These are phyloP conservation scores for Enteromius paludinosus DNA, from an alignment of 2,797 vertebrate genomes.

Conservation along the genomic window DNA sequence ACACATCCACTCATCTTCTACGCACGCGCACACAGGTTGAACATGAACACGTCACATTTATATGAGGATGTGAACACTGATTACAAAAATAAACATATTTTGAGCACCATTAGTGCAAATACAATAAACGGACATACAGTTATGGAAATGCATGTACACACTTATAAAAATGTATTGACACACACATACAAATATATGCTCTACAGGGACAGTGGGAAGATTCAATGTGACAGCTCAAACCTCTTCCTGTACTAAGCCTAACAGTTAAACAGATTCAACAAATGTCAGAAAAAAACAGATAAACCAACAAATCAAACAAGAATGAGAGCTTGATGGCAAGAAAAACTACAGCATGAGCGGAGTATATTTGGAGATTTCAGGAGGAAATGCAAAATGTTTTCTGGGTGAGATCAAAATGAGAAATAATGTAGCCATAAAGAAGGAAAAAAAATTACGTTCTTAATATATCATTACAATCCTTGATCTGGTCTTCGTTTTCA, in stretches of 20 bases:
- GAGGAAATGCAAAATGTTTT: constrained; percentile 2
- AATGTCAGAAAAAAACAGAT: constrained; percentile 24
- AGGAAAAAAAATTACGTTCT: background rate
- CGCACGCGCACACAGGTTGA: background rate
- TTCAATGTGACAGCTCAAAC: constrained; percentile 21
- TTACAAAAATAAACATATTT: constrained; percentile 43
- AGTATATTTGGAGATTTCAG: background rate
- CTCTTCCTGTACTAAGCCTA: constrained; percentile 12
- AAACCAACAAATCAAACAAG: constrained; percentile 43
- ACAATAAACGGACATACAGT: constrained; percentile 36
- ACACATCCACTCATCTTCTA: background rate
- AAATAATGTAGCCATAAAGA: constrained; percentile 25
- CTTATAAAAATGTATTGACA: constrained; percentile 34
- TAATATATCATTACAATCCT: background rate
- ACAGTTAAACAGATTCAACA: constrained; percentile 14
- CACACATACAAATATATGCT: constrained; percentile 20
- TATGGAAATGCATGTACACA: constrained; percentile 36
- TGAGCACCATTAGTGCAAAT: constrained; percentile 30
- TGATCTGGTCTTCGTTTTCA: constrained; percentile 7
- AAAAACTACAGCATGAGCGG: constrained; percentile 20
- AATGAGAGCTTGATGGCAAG: constrained; percentile 45
- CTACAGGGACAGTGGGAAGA: constrained; percentile 40
- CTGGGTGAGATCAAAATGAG: constrained; percentile 10
- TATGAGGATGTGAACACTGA: constrained; percentile 22
- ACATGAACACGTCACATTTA: constrained; percentile 29